A percentile compares a stretch with the other conserved stretches of the same genome.
phyloP scores from a whole-genome alignment of 2,113 vertebrate genomes.

The Grammomys surdaster region DNA sequence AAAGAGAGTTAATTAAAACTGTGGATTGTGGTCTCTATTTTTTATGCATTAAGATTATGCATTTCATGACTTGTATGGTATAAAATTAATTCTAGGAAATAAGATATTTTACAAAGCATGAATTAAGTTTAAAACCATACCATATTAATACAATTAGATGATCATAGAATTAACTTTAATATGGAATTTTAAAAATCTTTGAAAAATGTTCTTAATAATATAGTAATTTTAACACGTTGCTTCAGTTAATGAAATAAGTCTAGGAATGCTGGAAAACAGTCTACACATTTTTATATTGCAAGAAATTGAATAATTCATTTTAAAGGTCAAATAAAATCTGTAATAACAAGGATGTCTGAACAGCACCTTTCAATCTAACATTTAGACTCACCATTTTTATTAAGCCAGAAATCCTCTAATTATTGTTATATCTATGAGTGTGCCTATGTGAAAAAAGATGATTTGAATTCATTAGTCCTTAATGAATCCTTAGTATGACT shows the following conservation, averaged over 20 bases:
- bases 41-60: not conserved
- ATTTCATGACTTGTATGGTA: not conserved
- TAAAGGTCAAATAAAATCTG: not conserved
- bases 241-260: not conserved
- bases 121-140: not conserved
- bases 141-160: not conserved
- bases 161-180: not conserved
- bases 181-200: too few species aligned
- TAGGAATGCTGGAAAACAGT: not conserved
- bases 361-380: not conserved
- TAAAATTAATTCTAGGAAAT: not conserved
- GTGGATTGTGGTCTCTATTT: not conserved
- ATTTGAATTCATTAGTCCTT: not conserved
- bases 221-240: not conserved
- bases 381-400: not conserved
- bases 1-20: not conserved
- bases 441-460: not conserved
- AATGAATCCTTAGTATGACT: not conserved
- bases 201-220: not conserved
- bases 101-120: not conserved
- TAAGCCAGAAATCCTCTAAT: not conserved
- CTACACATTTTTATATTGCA: not conserved
- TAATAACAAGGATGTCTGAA: not conserved
- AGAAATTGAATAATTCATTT: not conserved
- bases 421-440: not conserved